Evolutionary conservation across 2,888 invertebrate species (phyloP).

Genomic region (Drosophila merina): DNA sequence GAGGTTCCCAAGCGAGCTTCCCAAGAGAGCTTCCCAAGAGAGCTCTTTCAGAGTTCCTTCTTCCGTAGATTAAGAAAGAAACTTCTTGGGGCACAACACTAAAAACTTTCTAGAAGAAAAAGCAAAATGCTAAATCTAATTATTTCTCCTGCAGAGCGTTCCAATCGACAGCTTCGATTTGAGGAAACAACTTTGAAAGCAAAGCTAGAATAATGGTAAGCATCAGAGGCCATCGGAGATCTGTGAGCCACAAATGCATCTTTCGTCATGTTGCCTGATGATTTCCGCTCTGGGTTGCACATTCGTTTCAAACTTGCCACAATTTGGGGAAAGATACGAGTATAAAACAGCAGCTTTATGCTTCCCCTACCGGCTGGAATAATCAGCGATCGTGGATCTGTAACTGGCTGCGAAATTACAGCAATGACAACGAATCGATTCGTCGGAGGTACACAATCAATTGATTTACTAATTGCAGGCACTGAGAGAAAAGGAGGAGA

Average conservation of each 20-base stretch:
- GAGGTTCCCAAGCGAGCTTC: background rate
- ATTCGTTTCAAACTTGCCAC: background rate
- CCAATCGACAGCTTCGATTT: background rate
- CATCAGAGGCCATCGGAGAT: no score
- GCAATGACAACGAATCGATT: slow-evolving; percentile 29
- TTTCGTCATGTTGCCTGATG: no score
- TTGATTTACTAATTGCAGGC: slow-evolving; percentile 57
- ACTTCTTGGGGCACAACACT: background rate
- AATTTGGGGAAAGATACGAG: background rate
- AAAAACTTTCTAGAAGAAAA: slow-evolving; percentile 42
- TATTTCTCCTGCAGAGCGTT: slow-evolving; percentile 31
- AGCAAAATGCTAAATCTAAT: slow-evolving; percentile 43
- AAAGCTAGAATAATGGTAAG: slow-evolving; percentile 14
- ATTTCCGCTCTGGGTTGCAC: no score
- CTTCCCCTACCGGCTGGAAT: background rate
- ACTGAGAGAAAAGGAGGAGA: background rate
- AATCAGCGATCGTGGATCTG: slow-evolving; percentile 34
- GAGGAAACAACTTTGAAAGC: slow-evolving; percentile 38
- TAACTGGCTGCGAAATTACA: slow-evolving; percentile 17
- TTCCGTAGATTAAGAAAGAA: slow-evolving; percentile 20
- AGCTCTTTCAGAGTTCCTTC: slow-evolving; percentile 14
- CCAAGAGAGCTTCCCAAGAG: background rate
- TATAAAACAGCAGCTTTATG: no score
- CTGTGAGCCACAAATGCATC: no score
- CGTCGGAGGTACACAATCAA: slow-evolving; percentile 17